Base-by-base conservation (phyloP, 2,113 vertebrate species). In the Oplegnathus fasciatus region DNA sequence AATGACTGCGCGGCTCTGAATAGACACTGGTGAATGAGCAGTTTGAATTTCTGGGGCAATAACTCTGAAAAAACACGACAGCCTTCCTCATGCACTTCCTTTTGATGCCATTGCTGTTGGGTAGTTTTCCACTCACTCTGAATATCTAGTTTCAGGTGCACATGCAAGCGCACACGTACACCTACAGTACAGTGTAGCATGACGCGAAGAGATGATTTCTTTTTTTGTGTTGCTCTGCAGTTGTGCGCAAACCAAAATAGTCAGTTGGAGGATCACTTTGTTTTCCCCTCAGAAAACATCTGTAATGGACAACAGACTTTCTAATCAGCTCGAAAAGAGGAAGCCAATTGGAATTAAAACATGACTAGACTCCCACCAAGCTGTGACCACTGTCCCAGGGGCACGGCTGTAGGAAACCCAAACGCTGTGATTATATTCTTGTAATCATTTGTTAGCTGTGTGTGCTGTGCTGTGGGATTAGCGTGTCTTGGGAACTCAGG, bases 231-330 rank as follows among this genome's bases (percentile, higher is more conserved):
- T 77, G 50, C 52, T 83, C n/a, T 75, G 62, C 10, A 28, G 20
- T 78, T 3, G 8, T 48, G 76, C 62, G 48, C 52, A 40, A 86
- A 80, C 78, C 66, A 75, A 34, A 84, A 88, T 48, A 77, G 55
- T 44, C 79, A 30, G 57, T 62, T 37, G 37, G 62, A 83, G 58
- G 58, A 88, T 79, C 6, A 32, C 69, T 86, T 81, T 85, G 60
- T 86, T 90, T 83, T 58, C 46, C 73, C 24, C 30, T 34, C 14
- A 61, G 44, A 86, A 91, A 81, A 40, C 84, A 87, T 88, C 57
- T 82, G 60, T 87, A 90, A 91, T 91, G 77, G 80, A 89, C 87
- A 76, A 86, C 89, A 91, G 85, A 70, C 80, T 52, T 84, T 89
- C 84, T 69, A 87, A 88, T 91, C 87, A 89, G 74, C 78, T 74